Evolutionary conservation across 2,888 invertebrate species (phyloP).

Genomic region (Tenthredo amoena): DNA sequence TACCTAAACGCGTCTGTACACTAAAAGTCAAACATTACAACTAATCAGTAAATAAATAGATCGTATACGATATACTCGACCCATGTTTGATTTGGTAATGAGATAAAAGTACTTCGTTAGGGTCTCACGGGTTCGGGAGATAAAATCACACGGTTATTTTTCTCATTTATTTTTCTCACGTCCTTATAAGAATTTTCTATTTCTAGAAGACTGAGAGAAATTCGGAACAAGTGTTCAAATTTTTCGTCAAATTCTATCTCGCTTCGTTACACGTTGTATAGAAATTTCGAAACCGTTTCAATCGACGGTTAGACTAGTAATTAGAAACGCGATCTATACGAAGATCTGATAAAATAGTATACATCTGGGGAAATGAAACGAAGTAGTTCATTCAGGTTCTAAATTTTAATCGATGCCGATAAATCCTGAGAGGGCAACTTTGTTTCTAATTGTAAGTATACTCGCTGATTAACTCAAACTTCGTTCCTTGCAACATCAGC

Average conservation of each 20-base stretch:
- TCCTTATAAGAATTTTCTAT: not conserved
- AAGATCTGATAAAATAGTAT: too few species aligned
- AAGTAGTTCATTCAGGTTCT: not conserved
- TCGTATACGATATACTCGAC: not conserved
- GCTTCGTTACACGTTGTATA: not conserved
- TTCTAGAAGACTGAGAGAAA: not conserved
- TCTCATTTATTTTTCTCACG: not conserved
- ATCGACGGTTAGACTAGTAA: not conserved
- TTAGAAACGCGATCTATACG: not conserved
- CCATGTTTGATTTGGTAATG: conserved; percentile 2
- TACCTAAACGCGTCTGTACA: not conserved
- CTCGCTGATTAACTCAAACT: not conserved
- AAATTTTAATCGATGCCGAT: not conserved
- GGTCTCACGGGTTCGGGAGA: too few species aligned
- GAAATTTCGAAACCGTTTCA: not conserved
- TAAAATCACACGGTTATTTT: too few species aligned
- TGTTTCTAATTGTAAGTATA: not conserved
- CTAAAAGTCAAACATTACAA: not conserved
- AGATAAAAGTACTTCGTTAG: not conserved
- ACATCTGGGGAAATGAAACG: not conserved
- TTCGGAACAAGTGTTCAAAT: not conserved
- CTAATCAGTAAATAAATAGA: not conserved
- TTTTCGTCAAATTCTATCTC: too few species aligned
- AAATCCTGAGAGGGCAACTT: not conserved
- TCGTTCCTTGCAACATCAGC: not conserved